Evolutionary conservation across 2,888 invertebrate species (phyloP), one percentile per base, ranked within the genome.

Genomic region (Clunio marinus): DNA sequence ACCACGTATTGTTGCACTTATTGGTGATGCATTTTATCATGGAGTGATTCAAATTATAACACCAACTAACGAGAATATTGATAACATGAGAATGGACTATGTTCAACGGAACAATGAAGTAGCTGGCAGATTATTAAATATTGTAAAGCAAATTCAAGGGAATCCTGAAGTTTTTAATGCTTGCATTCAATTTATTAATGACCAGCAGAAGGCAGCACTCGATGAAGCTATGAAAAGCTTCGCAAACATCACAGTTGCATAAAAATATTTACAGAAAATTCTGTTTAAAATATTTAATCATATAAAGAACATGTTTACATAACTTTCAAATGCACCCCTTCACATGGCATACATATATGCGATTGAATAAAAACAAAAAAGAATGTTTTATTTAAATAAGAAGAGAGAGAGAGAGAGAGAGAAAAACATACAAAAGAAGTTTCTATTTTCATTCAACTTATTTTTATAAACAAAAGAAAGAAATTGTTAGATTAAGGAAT

Each of bases 21-120:
- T 98, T 72, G 93, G 95, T 0, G 93, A 96, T 78, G 93, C 95
- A 1, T 89, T 98, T 80, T 84, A 85, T 72, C 84, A 86, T 74
- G 91, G 92, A 75, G 94, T 91, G 41, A 84, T 99, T 71, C 68
- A 68, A 25, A 68, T 68, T 32, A 68, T 68, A n/a, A 68, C 68
- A 20, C 68, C 68, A 27, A 58, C 68, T 1, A 68, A 57, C 35
- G 68, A 68, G 15, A 68, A 68, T 17, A 58, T 68, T 22, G 68
- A 68, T 3, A 22, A 57, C 58, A 68, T 68, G 68, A 24, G 58
- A 37, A 20, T 37, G 32, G 68, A 68, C 4, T 58, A 58, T 37
- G 58, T 68, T 25, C 86, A 89, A 58, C 80, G 85, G 2, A 85
- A 88, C 63, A 84, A 87, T 75, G 85, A 88, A 10, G 88, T 89